Base-by-base conservation (phyloP, 2,888 invertebrate species). In the Harmothoe impar region DNA sequence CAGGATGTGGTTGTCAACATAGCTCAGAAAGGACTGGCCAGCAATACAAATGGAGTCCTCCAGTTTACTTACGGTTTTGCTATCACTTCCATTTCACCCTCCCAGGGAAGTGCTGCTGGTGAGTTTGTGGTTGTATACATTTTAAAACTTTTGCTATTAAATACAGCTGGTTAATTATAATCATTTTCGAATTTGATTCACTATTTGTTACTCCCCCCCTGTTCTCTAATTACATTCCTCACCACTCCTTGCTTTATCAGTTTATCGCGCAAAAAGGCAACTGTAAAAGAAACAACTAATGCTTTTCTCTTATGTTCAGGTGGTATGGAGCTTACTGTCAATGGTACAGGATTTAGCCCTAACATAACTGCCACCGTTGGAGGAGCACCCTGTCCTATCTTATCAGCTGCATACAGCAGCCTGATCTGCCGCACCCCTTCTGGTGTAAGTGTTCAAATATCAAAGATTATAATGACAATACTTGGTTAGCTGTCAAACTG, bases 341-440 rank as follows among this genome's bases (percentile, higher is more conserved):
- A n/a, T 25, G 92, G 92, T 15, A 88, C 90, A 29, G 92, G 92
- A n/a, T 91, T 92, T 72, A 90, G 91, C 25, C 15, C 88, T 29
- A 68, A 85, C 89, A 81, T 91, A 12, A 89, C 72, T 20, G 91
- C 90, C 20, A 81, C 68, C 23, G 91, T 92, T 25, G 92, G 90
- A n/a, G 86, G 89, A 15, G 31, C 54, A 23, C 23, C 20, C 62
- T 92, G 92, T 81, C 56, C n/a, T 0, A 43, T 91, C 25, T 43
- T 85, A 25, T 52, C 62, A 25, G 35, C 51, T 25, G 77, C 29
- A n/a, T 92, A 91, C 89, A 72, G 77, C 89, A 52, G 31, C n/a
- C 29, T 91, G 0, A 54, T 29, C 33, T 91, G 91, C 29, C 15
- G 31, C n/a, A 89, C 89, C 17, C 89, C 89, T 7, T 20, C 72